Conservation (phyloP, 2,888 invertebrate genomes). For the Hemaris fuciformis region DNA sequence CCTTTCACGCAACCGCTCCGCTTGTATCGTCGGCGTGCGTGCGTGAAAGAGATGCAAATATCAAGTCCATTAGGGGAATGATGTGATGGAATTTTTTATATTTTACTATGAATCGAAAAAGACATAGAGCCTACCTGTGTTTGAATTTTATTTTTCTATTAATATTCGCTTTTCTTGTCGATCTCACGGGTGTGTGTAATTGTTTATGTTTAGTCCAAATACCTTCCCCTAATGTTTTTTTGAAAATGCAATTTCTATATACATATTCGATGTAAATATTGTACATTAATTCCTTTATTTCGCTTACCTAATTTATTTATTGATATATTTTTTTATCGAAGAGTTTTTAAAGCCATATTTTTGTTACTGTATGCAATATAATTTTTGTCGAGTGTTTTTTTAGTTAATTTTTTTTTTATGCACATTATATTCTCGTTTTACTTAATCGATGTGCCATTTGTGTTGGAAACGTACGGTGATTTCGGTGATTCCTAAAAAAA, state of each 20-base stretch:
- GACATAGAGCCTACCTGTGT: slow-evolving; percentile 70
- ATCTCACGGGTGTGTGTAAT: slow-evolving; percentile 51
- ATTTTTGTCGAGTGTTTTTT: slow-evolving; percentile 41
- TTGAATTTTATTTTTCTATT: slow-evolving; percentile 60
- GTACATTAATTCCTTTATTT: slow-evolving; percentile 69
- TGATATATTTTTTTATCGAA: slow-evolving; percentile 66
- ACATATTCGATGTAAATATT: slow-evolving; percentile 79
- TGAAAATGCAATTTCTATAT: slow-evolving; percentile 60
- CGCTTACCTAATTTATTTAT: slow-evolving; percentile 74
- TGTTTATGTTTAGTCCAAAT: slow-evolving; percentile 30
- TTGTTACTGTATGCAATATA: slow-evolving; percentile 64
- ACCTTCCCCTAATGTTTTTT: slow-evolving; percentile 59
- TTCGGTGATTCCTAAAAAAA: slow-evolving; percentile 58
- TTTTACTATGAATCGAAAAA: slow-evolving; percentile 79
- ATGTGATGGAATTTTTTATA: slow-evolving; percentile 76
- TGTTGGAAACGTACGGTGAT: slow-evolving; percentile 50
- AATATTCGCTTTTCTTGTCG: slow-evolving; percentile 58
- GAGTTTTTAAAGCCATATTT: slow-evolving; percentile 69
- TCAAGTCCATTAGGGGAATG: slow-evolving; percentile 78
- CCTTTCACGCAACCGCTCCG: slow-evolving; percentile 40
- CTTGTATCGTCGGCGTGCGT: slow-evolving; percentile 20
- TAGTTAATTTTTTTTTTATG: slow-evolving; percentile 41
- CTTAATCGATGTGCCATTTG: slow-evolving; percentile 63
- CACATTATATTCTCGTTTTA: slow-evolving; percentile 37
- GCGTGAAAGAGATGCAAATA: slow-evolving; percentile 44